A percentile compares a stretch with the other conserved stretches of the same genome.
Evolutionary conservation across 2,888 invertebrate species (phyloP).

Genomic region (Invenusta paracnida): DNA sequence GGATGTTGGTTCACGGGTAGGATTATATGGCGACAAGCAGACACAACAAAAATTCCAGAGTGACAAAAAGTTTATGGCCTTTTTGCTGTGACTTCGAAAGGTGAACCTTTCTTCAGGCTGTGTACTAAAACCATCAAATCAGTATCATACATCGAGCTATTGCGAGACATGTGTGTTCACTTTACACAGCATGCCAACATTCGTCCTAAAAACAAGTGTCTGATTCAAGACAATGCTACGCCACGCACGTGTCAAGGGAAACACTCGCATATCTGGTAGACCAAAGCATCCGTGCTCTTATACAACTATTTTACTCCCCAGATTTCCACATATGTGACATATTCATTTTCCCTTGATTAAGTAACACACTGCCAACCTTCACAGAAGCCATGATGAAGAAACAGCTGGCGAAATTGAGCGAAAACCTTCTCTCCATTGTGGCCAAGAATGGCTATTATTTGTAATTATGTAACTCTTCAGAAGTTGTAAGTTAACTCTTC

Average conservation of each 20-base stretch:
- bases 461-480: not conserved
- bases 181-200: not conserved
- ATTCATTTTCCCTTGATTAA: not conserved
- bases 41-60: not conserved
- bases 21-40: not conserved
- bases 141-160: not conserved
- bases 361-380: not conserved
- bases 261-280: not conserved
- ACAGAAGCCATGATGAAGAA: not conserved
- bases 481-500: no score
- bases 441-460: not conserved
- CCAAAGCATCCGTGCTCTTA: not conserved
- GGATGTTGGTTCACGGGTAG: not conserved
- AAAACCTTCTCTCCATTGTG: not conserved
- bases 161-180: not conserved
- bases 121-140: not conserved
- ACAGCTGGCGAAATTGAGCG: not conserved
- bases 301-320: not conserved
- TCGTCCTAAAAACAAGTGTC: not conserved
- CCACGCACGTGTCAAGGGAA: not conserved
- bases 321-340: not conserved
- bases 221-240: not conserved
- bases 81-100: not conserved
- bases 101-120: not conserved
- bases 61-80: not conserved